phyloP scores from a whole-genome alignment of 2,113 vertebrate genomes.

The Taurulus bubalis region DNA sequence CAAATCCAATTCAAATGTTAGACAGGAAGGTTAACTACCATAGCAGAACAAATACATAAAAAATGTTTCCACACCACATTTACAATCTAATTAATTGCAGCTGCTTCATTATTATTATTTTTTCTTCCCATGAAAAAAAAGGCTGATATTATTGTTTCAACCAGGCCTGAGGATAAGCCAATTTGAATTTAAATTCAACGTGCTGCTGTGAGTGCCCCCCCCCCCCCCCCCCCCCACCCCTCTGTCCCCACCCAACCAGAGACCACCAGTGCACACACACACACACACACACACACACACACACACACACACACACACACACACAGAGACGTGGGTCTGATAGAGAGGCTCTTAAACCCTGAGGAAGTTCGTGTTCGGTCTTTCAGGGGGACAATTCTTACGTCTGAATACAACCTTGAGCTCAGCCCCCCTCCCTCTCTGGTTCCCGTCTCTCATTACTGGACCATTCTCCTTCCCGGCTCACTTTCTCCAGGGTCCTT shows the following conservation, averaged over 20 bases:
- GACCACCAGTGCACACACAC: constrained; percentile 67
- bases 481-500: constrained; percentile 70
- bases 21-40: background rate
- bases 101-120: background rate
- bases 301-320: constrained; percentile 11
- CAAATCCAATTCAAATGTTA: background rate
- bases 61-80: constrained; percentile 23
- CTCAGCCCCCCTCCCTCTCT: constrained; percentile 37
- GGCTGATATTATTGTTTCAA: constrained; percentile 50
- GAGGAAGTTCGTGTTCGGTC: constrained; percentile 78
- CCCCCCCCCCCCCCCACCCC: no score
- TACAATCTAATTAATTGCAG: constrained; percentile 14
- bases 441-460: constrained; percentile 72
- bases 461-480: constrained; percentile 58
- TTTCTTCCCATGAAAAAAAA: no score
- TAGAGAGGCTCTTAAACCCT: constrained; percentile 81
- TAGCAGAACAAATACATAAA: background rate
- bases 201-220: constrained; percentile 60
- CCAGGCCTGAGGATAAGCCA: constrained; percentile 46
- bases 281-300: constrained; percentile 26
- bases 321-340: constrained; percentile 57
- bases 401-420: constrained; percentile 81
- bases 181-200: constrained; percentile 83
- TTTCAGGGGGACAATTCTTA: constrained; percentile 75
- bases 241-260: constrained; percentile 33